phyloP scores from a whole-genome alignment of 1,140 invertebrate species.

The Ceratina calcarata region DNA sequence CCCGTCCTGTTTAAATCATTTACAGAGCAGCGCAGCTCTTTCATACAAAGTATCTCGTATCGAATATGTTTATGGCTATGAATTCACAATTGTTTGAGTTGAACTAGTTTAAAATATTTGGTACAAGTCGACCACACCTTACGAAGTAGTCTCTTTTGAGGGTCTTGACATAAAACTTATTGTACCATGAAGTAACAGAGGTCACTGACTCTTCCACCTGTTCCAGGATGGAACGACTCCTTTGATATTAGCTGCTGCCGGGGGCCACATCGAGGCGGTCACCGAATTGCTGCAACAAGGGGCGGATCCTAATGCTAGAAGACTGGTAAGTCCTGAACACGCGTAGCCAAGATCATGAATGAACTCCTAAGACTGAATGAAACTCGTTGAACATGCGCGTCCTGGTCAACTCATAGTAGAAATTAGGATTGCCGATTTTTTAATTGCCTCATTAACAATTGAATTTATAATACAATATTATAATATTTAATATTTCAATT shows the following conservation, averaged over 20 bases:
- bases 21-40: background rate
- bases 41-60: too few species aligned
- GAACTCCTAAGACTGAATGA: constrained; percentile 43
- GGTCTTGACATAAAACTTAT: too few species aligned
- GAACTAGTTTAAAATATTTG: too few species aligned
- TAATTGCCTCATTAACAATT: background rate
- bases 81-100: too few species aligned
- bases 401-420: constrained; percentile 28
- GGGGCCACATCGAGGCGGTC: constrained; percentile 93
- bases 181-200: background rate
- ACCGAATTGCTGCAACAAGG: constrained; percentile 93
- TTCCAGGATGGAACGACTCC: constrained; percentile 95
- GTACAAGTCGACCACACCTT: too few species aligned
- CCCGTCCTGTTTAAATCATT: constrained; percentile 12
- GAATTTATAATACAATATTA: too few species aligned
- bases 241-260: constrained; percentile 92
- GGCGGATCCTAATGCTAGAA: constrained; percentile 89
- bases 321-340: constrained; percentile 84
- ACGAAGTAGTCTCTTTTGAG: too few species aligned
- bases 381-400: constrained; percentile 31
- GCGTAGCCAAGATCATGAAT: constrained; percentile 30
- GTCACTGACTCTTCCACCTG: constrained; percentile 7
- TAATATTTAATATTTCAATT: too few species aligned
- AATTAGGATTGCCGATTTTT: background rate
- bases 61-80: too few species aligned